A percentile compares a stretch with the other conserved stretches of the same genome.
phyloP scores from a whole-genome alignment of 2,797 vertebrate genomes.

The Cyclopterus lumpus region DNA sequence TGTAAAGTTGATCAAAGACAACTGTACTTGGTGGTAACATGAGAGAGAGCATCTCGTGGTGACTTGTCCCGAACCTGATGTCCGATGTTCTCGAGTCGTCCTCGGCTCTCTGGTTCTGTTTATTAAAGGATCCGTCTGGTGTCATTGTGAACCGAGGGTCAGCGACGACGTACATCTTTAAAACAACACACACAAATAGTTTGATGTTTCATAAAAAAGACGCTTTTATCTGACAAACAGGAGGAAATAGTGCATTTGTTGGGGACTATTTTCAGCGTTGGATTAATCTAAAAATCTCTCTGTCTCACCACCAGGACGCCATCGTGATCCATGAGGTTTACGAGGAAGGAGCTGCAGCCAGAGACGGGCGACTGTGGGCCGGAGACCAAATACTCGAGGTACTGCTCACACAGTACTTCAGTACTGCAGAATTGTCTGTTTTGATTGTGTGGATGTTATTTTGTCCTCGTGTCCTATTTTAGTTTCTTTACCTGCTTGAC shows the following conservation, averaged over 20 bases:
- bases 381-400: conserved; percentile 96
- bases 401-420: conserved; percentile 12
- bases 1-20: too few relatives aligned
- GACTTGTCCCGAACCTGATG: background rate
- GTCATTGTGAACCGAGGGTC: too few relatives aligned
- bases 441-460: background rate
- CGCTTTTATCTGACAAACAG: background rate
- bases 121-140: background rate
- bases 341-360: conserved; percentile 94
- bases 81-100: background rate
- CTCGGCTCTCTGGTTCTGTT: background rate
- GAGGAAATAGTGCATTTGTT: background rate
- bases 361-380: conserved; percentile 94
- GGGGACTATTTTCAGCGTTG: background rate
- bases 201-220: background rate
- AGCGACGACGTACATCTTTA: background rate
- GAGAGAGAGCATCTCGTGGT: too few relatives aligned
- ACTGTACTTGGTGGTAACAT: too few relatives aligned
- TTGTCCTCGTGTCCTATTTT: background rate
- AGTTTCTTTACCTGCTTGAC: background rate
- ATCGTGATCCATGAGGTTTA: conserved; percentile 98
- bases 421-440: background rate
- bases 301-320: conserved; percentile 85
- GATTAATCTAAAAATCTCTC: conserved; percentile 17
- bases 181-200: background rate